phyloP scores from a whole-genome alignment of 2,797 vertebrate species.

The Meda fulgida region DNA sequence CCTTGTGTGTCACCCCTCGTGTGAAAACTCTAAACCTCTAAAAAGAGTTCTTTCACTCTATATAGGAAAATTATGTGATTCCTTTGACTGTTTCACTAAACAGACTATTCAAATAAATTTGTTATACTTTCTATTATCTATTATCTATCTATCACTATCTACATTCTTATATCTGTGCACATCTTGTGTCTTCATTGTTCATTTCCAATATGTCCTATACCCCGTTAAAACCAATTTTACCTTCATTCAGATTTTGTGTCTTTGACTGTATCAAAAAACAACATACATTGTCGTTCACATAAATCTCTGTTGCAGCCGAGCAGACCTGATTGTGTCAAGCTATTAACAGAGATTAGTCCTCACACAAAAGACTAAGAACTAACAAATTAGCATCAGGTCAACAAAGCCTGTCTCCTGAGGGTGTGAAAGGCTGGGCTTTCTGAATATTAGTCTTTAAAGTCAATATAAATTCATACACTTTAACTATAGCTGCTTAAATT shows the following conservation, averaged over 20 bases:
- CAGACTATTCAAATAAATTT: not conserved
- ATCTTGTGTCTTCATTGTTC: not conserved
- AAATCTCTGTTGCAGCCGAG: slow-evolving; percentile 39
- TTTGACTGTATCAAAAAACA: slow-evolving; percentile 18
- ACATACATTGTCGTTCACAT: not conserved
- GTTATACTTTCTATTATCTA: not conserved
- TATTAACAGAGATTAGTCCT: slow-evolving; percentile 67
- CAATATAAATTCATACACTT: slow-evolving; percentile 44
- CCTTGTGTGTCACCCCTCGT: not conserved
- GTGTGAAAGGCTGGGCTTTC: slow-evolving; percentile 30
- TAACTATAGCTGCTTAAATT: slow-evolving; percentile 45
- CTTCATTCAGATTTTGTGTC: not conserved
- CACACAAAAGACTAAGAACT: slow-evolving; percentile 54
- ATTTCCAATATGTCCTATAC: not conserved
- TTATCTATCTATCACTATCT: no score
- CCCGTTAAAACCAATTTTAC: not conserved
- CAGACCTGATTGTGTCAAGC: slow-evolving; percentile 50
- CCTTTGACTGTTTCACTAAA: not conserved
- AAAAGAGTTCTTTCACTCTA: not conserved
- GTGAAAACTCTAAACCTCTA: not conserved
- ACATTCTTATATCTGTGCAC: no score
- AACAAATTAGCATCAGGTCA: slow-evolving; percentile 64
- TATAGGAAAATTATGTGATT: not conserved
- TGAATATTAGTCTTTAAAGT: slow-evolving; percentile 16
- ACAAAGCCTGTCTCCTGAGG: slow-evolving; percentile 56